Evolutionary conservation across 2,888 invertebrate genomes (phyloP).

Genomic region (Eledona agricola): DNA sequence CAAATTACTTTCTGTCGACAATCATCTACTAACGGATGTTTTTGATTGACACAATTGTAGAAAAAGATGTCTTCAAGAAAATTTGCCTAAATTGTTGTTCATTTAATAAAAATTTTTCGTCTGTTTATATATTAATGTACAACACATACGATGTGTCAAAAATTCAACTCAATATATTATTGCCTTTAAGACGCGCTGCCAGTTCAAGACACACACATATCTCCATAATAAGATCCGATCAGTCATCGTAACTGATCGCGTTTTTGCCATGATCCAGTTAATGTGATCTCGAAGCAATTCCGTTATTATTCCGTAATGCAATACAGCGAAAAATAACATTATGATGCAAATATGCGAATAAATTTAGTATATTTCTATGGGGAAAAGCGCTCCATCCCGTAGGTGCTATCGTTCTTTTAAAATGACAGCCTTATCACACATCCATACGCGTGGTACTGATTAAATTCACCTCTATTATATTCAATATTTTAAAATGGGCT

Average conservation of each 20-base stretch:
- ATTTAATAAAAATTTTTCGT: too few species aligned
- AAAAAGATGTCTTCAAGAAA: too few species aligned
- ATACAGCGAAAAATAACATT: conserved; percentile 48
- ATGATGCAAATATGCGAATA: conserved; percentile 56
- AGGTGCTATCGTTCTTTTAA: conserved; percentile 62
- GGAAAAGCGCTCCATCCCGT: conserved; percentile 58
- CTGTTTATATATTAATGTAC: too few species aligned
- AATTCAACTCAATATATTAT: too few species aligned
- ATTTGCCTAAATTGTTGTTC: too few species aligned
- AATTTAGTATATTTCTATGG: conserved; percentile 59
- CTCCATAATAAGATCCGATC: too few species aligned
- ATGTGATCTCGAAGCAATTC: conserved; percentile 31
- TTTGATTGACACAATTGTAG: too few species aligned
- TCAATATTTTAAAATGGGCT: conserved; percentile 55
- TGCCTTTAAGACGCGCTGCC: too few species aligned
- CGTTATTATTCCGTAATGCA: conserved; percentile 32
- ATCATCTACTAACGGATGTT: too few species aligned
- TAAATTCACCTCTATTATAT: conserved; percentile 60
- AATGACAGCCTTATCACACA: conserved; percentile 62
- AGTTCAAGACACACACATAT: too few species aligned
- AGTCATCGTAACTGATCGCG: conserved; percentile 22
- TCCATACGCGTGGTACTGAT: conserved; percentile 58
- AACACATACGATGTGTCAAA: too few species aligned
- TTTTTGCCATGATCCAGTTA: conserved; percentile 20
- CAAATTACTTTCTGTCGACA: too few species aligned